Conservation (phyloP, 2,113 vertebrate genomes). For the Myiozetetes cayanensis region DNA sequence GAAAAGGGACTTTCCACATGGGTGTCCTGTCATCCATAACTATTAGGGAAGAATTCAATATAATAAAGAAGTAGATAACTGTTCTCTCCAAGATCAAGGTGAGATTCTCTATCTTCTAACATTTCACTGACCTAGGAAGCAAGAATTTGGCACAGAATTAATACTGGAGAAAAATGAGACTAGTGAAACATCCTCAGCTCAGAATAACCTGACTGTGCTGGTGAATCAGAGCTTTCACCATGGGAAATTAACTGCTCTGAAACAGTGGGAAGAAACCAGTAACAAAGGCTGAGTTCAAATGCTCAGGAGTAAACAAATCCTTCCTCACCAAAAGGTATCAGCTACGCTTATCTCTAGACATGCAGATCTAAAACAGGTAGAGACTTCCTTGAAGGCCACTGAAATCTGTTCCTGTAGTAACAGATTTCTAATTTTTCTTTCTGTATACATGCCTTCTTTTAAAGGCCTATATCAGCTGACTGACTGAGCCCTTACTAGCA, state of each 20-base stretch:
- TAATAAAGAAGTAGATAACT: background rate
- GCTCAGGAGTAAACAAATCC: constrained; percentile 4
- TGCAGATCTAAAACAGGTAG: background rate
- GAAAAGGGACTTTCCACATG: background rate
- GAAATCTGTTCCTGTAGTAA: background rate
- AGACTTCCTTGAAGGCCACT: background rate
- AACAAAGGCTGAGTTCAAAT: background rate
- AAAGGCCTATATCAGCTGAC: background rate
- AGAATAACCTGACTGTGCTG: background rate
- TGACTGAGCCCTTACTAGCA: background rate
- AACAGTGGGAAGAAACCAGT: background rate
- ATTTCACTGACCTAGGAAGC: background rate
- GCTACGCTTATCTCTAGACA: background rate
- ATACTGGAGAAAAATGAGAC: background rate
- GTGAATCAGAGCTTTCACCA: background rate
- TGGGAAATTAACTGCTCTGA: constrained; percentile 9
- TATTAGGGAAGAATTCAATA: background rate
- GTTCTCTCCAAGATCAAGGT: background rate
- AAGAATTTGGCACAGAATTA: constrained; percentile 1
- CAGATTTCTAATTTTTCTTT: background rate
- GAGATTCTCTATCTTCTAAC: background rate
- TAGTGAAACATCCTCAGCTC: background rate
- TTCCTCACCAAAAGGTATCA: background rate
- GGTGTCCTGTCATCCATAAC: background rate
- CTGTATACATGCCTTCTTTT: background rate